Evolutionary conservation across 2,797 vertebrate species (phyloP).

Genomic region (Aulostomus chinensis): DNA sequence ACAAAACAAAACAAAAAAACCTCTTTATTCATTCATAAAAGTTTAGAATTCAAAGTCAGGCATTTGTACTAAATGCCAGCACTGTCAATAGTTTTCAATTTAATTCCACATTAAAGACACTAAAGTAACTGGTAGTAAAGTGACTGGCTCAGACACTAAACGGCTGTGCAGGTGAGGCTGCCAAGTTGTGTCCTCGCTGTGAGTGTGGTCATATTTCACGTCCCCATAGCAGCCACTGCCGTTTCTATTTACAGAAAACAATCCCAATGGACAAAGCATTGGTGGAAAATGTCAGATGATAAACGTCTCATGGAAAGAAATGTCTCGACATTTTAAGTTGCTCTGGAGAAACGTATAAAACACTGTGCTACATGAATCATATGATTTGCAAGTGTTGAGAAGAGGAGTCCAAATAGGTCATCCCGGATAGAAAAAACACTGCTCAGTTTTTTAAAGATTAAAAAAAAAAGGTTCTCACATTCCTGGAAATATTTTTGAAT

Average conservation of each 20-base stretch:
- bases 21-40: no score
- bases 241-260: slow-evolving; percentile 73
- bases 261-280: slow-evolving; percentile 53
- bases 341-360: slow-evolving; percentile 13
- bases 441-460: no score
- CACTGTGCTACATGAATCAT: slow-evolving; percentile 14
- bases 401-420: slow-evolving; percentile 17
- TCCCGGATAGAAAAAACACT: slow-evolving; percentile 5
- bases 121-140: no score
- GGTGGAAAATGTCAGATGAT: slow-evolving; percentile 60
- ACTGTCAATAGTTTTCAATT: no score
- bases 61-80: no score
- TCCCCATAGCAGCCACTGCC: slow-evolving; percentile 41
- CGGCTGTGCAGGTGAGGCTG: slow-evolving; percentile 43
- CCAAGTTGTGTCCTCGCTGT: slow-evolving; percentile 50
- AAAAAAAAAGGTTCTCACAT: no score
- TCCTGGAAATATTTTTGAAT: no score
- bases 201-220: slow-evolving; percentile 64
- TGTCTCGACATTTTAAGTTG: slow-evolving; percentile 3
- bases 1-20: no score
- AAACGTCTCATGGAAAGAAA: slow-evolving; percentile 45
- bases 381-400: slow-evolving; percentile 25
- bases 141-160: slow-evolving; percentile 25
- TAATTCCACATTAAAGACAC: no score
- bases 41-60: no score